Evolutionary conservation across 2,888 invertebrate genomes (phyloP), one percentile per base, ranked within the genome.

Genomic region (Oxytorus armatus): DNA sequence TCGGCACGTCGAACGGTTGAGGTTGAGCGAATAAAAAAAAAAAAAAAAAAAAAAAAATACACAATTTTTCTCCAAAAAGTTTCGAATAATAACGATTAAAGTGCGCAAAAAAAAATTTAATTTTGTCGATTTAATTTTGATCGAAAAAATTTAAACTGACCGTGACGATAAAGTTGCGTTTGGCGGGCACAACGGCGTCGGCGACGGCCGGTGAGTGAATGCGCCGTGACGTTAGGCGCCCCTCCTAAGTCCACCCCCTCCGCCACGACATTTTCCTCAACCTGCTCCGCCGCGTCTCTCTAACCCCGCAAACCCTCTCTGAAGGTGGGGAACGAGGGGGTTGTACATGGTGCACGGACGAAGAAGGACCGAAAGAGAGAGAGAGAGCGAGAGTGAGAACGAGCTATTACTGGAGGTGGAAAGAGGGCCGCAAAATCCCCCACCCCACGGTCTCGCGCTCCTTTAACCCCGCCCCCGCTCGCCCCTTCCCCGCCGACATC

Each of bases 171-270:
- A 85, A 86, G 84, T 84, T 87, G 87, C 88, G 88, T 89, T 87
- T 87, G 87, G 87, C 86, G 85, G 85, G 85, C 86, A 81, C 85
- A 84, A 83, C 89, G 89, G 87, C 89, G 90, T 89, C 91, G 90
- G 87, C 89, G 89, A 90, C 91, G 90, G 90, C 89, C 91, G 90
- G 88, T 89, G 90, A 91, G 91, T 90, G 91, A 91, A 90, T 91
- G 88, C 86, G 87, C 88, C 85, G 89, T 88, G 88, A 90, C 86
- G 89, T 89, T 88, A 86, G 86, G 88, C 89, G 89, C 91, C 91
- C 90, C 90, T 89, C 90, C 88, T 87, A 85, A 87, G 86, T 86
- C 84, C 83, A 57, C 57, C 87, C 87, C 88, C 83, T 84, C 44
- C 8, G 29, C 16, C 16, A 29, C 47, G 21, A 51, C 33, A 44